A percentile compares a stretch with the other conserved stretches of the same genome.
phyloP scores from a whole-genome alignment of 1,140 invertebrate genomes.

The Aphelinus atriplicis region DNA sequence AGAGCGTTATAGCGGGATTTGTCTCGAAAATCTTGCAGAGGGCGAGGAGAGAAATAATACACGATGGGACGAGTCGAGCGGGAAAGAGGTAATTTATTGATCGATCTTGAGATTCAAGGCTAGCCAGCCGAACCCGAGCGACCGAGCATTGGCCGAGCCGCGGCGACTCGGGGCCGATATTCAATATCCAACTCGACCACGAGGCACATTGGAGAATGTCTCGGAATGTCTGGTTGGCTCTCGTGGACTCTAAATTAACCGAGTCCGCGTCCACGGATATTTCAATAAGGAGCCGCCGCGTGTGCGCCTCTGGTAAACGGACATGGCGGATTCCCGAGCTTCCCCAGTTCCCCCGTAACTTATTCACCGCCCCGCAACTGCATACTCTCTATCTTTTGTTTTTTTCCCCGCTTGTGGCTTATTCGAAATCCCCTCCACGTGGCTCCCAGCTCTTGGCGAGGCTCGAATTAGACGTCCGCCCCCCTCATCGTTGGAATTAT shows the following conservation, averaged over 20 bases:
- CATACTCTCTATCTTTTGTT: too few relatives aligned
- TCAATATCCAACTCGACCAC: not conserved
- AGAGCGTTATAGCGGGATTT: too few relatives aligned
- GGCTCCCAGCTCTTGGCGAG: too few relatives aligned
- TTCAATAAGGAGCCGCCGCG: constrained; percentile 3
- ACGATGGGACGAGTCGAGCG: too few relatives aligned
- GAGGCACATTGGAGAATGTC: constrained; percentile 1
- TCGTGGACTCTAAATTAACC: constrained; percentile 7
- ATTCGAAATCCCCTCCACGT: too few relatives aligned
- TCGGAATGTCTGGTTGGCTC: not conserved
- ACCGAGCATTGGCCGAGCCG: not conserved
- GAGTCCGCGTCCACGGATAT: not conserved
- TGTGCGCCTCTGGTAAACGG: not conserved
- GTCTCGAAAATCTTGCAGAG: too few relatives aligned
- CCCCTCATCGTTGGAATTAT: too few relatives aligned
- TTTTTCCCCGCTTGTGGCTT: too few relatives aligned
- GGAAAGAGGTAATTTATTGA: constrained; percentile 21
- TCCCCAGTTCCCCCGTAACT: not conserved
- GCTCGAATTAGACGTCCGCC: too few relatives aligned
- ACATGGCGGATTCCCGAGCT: not conserved
- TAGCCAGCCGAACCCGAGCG: too few relatives aligned
- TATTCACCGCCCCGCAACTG: too few relatives aligned
- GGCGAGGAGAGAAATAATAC: too few relatives aligned
- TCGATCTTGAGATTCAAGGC: constrained; percentile 36
- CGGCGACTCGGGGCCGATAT: not conserved